Conservation (phyloP, 2,888 invertebrate genomes). For the Lepidocyrtoides sp. region DNA sequence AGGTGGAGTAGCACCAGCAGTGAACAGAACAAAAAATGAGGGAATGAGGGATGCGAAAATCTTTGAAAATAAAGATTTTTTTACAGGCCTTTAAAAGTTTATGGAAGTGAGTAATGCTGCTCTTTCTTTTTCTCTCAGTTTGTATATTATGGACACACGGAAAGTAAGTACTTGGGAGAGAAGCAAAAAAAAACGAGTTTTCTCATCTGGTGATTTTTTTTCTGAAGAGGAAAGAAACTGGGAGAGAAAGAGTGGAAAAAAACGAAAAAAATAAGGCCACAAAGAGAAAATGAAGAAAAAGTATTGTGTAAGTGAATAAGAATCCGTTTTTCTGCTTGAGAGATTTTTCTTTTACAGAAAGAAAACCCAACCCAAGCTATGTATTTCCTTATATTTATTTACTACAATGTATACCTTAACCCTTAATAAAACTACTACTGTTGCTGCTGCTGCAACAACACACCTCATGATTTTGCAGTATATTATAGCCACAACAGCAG, state of each 20-base stretch:
- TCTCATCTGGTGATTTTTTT: constrained; percentile 1
- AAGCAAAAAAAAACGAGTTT: background rate
- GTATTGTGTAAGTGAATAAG: constrained; percentile 78
- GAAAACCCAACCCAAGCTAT: too few species aligned
- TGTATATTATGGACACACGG: constrained; percentile 18
- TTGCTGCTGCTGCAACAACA: too few species aligned
- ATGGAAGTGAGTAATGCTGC: constrained; percentile 66
- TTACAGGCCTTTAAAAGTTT: constrained; percentile 79
- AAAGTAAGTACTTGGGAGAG: background rate
- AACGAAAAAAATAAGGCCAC: constrained; percentile 59
- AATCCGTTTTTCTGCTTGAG: constrained; percentile 76
- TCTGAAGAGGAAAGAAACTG: constrained; percentile 17
- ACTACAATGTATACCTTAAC: too few species aligned
- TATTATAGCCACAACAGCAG: constrained; percentile 26
- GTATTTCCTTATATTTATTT: too few species aligned
- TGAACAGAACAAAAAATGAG: background rate
- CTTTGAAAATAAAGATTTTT: constrained; percentile 78
- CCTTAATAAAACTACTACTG: too few species aligned
- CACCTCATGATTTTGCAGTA: constrained; percentile 31
- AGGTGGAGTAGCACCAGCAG: constrained; percentile 14
- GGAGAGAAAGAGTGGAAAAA: too few species aligned
- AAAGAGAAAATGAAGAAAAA: constrained; percentile 69
- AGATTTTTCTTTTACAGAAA: constrained; percentile 39
- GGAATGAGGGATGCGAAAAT: constrained; percentile 76
- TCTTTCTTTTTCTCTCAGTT: background rate